These are phyloP conservation scores for Coelopa pilipes DNA, from an alignment of 2,888 invertebrate genomes.

Conservation along the genomic window DNA sequence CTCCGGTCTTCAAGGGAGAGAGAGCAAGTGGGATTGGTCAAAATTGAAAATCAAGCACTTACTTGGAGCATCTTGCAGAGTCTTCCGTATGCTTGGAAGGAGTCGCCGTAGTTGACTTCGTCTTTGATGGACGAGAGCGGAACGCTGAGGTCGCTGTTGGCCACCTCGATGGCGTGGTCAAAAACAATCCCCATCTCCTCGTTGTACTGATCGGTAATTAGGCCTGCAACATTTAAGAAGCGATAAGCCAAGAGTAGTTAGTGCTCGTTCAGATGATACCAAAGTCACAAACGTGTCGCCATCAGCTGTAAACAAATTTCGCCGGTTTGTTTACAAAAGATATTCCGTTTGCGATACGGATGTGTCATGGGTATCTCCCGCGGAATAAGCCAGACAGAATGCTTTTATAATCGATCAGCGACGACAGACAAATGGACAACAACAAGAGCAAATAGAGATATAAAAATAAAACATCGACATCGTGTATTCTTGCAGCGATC, in stretches of 20 bases:
- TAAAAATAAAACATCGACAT: not conserved
- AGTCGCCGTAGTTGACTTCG: slow-evolving; percentile 69
- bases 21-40: not conserved
- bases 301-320: slow-evolving; percentile 4
- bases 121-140: slow-evolving; percentile 52
- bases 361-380: not conserved
- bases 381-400: not conserved
- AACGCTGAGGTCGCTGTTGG: slow-evolving; percentile 54
- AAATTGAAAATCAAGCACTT: slow-evolving; percentile 14
- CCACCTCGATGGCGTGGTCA: slow-evolving; percentile 60
- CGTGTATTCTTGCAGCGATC: not conserved
- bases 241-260: too few relatives aligned
- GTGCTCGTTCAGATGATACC: too few relatives aligned
- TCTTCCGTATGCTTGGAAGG: slow-evolving; percentile 69
- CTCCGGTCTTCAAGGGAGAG: slow-evolving; percentile 70
- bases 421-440: slow-evolving; percentile 17
- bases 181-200: slow-evolving; percentile 59
- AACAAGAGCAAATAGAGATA: not conserved
- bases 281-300: not conserved
- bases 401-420: not conserved
- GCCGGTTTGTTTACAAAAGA: slow-evolving; percentile 56
- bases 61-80: slow-evolving; percentile 71
- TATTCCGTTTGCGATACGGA: slow-evolving; percentile 19
- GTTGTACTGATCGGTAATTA: slow-evolving; percentile 59
- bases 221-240: too few relatives aligned